Base-by-base conservation (phyloP, 2,888 invertebrate genomes). In the Noctua janthe region DNA sequence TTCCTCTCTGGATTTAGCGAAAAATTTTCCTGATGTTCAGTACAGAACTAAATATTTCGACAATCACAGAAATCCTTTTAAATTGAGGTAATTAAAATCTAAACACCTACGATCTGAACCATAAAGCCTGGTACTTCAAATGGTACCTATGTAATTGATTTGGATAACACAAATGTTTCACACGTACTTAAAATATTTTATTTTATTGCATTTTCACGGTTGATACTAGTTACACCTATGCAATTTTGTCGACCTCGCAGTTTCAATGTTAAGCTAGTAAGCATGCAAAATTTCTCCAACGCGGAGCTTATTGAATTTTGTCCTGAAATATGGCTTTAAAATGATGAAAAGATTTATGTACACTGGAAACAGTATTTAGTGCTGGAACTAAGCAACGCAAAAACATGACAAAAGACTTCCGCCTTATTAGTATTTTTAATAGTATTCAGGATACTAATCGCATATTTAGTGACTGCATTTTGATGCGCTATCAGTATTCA, bases 401-500 rank as follows among this genome's bases (percentile, higher is more conserved):
- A 59, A 62, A 43, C 39, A 62, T 47, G 20, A 71, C 54, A 76
- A 59, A 76, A 43, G 2, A 39, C 67, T 84, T 84, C 71, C 85
- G 72, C 64, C 67, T 85, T 69, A 73, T 85, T 76, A 81, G 49
- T 78, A 78, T 81, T 85, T 86, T 86, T 85, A 87, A 87, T 87
- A 78, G 75, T 72, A 79, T 80, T 75, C 35, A 72, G 74, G 69
- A 80, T 71, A 70, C 71, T 64, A 77, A 80, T 70, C 39, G 76
- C n/a, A 62, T 77, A 80, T 75, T 76, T 82, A 78, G 71, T 72
- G 64, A 35, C 73, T 78, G 82, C 84, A 86, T 87, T 86, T 78
- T 86, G 56, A 74, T 80, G 20, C 47, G 64, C 23, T 81, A 85
- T 86, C 79, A 85, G 88, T 89, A 87, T 89, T 82, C 89, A 73